These are phyloP conservation scores for Oostethus manadensis DNA, from an alignment of 2,113 vertebrate species.

Conservation along the genomic window DNA sequence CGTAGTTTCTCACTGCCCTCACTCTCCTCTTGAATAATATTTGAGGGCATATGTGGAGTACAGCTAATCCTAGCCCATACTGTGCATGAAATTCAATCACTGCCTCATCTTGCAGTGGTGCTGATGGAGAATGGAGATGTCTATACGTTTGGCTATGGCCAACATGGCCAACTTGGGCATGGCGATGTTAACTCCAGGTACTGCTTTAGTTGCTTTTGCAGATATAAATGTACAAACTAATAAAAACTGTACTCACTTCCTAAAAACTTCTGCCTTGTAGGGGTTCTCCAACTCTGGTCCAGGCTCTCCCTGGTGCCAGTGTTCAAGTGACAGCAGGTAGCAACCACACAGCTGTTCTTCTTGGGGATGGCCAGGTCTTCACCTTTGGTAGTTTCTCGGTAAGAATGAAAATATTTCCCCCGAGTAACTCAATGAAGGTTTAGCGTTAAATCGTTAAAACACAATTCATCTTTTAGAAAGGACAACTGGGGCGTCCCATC, in stretches of 20 bases:
- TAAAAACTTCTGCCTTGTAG: conserved; percentile 53
- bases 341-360: conserved; percentile 94
- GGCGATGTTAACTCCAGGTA: conserved; percentile 98
- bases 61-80: no score
- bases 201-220: neutral
- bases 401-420: conserved; percentile 51
- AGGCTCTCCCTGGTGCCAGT: conserved; percentile 88
- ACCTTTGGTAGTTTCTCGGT: conserved; percentile 99
- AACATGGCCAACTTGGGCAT: conserved; percentile 94
- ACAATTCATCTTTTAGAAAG: conserved; percentile 79
- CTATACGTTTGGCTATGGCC: conserved; percentile 96
- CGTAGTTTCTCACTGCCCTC: neutral
- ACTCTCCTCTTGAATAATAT: neutral
- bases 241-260: neutral
- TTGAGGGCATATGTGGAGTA: neutral
- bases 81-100: neutral
- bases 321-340: conserved; percentile 94
- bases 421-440: neutral
- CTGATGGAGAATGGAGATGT: conserved; percentile 98
- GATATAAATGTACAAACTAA: neutral
- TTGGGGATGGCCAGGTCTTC: conserved; percentile 95
- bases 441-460: neutral
- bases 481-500: conserved; percentile 93
- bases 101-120: conserved; percentile 75
- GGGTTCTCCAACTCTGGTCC: conserved; percentile 92